Evolutionary conservation across 2,888 invertebrate genomes (phyloP).

Genomic region (Pimpla rufipes): DNA sequence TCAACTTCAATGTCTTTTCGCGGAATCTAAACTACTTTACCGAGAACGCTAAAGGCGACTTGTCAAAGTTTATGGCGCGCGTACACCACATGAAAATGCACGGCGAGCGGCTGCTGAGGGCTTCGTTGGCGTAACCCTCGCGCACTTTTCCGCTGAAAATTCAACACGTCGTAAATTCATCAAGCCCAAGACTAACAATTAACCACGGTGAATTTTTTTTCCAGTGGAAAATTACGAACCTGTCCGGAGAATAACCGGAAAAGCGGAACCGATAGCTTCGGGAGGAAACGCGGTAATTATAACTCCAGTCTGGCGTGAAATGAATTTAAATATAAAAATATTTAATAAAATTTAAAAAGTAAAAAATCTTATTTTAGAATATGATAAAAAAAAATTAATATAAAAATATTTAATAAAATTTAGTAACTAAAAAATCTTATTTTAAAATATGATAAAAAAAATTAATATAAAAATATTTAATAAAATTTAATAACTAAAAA

Average conservation of each 20-base stretch:
- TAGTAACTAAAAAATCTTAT: too few species aligned
- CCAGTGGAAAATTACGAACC: not conserved
- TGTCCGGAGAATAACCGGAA: not conserved
- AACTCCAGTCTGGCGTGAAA: too few species aligned
- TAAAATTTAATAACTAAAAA: too few species aligned
- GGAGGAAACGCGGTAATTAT: not conserved
- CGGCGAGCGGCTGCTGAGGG: not conserved
- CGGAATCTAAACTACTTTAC: constrained; percentile 13
- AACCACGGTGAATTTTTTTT: too few species aligned
- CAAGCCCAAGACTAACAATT: not conserved
- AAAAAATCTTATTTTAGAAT: too few species aligned
- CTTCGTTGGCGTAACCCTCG: not conserved
- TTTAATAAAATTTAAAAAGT: too few species aligned
- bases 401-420: too few species aligned
- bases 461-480: too few species aligned
- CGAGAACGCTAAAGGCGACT: constrained; percentile 12
- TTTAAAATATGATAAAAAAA: too few species aligned
- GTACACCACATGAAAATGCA: not conserved
- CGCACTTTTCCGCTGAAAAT: not conserved
- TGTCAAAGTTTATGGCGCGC: not conserved
- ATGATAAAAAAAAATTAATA: too few species aligned
- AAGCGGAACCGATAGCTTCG: not conserved
- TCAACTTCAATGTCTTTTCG: constrained; percentile 22
- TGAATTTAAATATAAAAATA: too few species aligned
- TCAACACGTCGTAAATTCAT: not conserved